These are phyloP conservation scores for Pandion haliaetus DNA, from an alignment of 2,113 vertebrate genomes.

Conservation along the genomic window DNA sequence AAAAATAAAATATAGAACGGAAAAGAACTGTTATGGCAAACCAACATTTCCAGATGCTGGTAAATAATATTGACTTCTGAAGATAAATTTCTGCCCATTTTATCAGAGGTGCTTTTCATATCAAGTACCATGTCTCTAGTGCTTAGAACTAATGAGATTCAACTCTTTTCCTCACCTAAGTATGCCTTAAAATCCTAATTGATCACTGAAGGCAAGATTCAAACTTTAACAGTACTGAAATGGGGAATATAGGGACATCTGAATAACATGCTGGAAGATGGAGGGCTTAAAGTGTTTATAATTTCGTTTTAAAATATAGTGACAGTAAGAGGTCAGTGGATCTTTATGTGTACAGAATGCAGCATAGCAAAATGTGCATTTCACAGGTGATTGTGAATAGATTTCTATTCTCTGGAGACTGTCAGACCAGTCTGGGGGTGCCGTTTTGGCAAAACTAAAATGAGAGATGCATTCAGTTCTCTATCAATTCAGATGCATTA, in stretches of 20 bases:
- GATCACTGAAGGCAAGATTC: background rate
- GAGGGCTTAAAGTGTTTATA: background rate
- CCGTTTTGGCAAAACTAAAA: background rate
- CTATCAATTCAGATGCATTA: background rate
- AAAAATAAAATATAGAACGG: background rate
- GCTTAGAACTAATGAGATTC: background rate
- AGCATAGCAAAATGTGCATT: background rate
- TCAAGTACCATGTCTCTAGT: background rate
- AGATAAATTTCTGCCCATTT: background rate
- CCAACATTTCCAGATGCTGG: background rate
- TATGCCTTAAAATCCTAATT: background rate
- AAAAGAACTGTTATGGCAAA: background rate
- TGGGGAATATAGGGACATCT: background rate
- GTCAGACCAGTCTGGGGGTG: background rate
- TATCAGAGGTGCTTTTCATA: background rate
- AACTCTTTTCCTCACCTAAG: background rate
- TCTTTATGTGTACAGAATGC: background rate
- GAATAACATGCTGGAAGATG: background rate
- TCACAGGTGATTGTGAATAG: background rate
- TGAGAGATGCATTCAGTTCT: background rate
- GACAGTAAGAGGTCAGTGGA: background rate
- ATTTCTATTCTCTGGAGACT: background rate
- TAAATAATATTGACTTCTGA: background rate
- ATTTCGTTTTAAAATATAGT: background rate
- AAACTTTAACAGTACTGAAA: background rate